Base-by-base conservation (phyloP, 2,888 invertebrate genomes). In the Emmelina monodactyla region DNA sequence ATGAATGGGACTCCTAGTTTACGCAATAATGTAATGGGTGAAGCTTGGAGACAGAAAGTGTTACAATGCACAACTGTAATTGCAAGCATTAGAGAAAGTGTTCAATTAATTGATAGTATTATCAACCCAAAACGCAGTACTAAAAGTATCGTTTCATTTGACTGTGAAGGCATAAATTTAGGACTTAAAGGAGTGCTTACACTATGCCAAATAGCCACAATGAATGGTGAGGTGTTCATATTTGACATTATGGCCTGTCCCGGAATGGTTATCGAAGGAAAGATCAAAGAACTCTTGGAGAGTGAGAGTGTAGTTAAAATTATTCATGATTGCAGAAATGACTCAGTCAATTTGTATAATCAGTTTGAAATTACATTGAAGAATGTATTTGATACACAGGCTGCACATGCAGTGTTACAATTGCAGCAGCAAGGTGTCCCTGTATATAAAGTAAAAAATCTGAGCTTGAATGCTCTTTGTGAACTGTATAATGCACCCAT, bases 391-490 rank as follows among this genome's bases (percentile, higher is more conserved):
- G 95, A 96, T 62, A 95, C 95, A 22, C 95, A 92, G 83, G 90
- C 91, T 22, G 96, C 95, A 28, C 94, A 97, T 68, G 92, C 95
- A 35, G 90, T 97, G 9, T 72, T 97, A 32, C 93, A 95, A 57
- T 89, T 88, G 57, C 95, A 95, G 73, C 91, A 93, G 53, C 91
- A 89, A 40, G 88, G 89, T 41, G 90, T 92, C 52, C 94, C 96
- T 22, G 92, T 96, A 33, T 93, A 95, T 62, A 97, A 97, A 81
- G 93, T 94, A 34, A 95, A 96, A 73, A 93, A 93, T 62, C 88
- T 95, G 32, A 93, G 94, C 49, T 81, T 97, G 38, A 94, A 94
- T 78, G 91, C 94, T 35, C 81, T 97, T 35, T 96, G 96, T 68
- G 91, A 94, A 67, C 83, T 88, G 43, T 94, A 95, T 63, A 90